Evolutionary conservation across 2,113 vertebrate genomes (phyloP), one percentile per base, ranked within the genome.

Genomic region (Elachura formosa): DNA sequence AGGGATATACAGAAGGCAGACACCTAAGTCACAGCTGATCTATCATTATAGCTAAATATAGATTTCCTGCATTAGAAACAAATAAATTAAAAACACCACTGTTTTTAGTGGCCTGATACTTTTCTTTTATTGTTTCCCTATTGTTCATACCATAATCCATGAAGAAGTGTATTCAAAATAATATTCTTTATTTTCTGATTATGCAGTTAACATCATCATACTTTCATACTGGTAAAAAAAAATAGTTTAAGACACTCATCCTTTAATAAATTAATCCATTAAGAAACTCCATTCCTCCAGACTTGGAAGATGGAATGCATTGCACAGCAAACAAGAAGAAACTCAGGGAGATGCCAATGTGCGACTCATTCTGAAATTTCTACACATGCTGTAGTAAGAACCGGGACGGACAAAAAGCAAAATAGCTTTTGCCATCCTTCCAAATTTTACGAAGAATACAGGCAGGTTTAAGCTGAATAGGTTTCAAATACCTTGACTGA

Each of bases 21-120:
- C 63, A 96, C n/a, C 81, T 80, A 84, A 95, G 78, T 88, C 91
- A 91, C 59, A 90, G 75, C 29, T 91, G 59, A 93, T 63, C 63
- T 88, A 55, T 64, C 84, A 88, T 83, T 94, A 80, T 0, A 3
- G 63, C 83, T 97, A 96, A 95, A 87, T 80, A 95, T 67, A 91
- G 82, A 84, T 77, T 87, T 83, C 56, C 72, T 75, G 40, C 52
- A 74, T 59, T 45, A 81, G 78, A 84, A 84, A 82, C 12, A 79
- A 76, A 73, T 14, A 67, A 51, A 93, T 64, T 54, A 28, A 84
- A 89, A 87, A 9, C 3, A 7, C 31, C 63, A 54, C 22, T 5
- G 5, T 51, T 85, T 89, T 95, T 41, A 84, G 45, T 5, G 11
- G 51, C 68, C 75, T 56, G 49, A 88, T 43, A 59, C 29, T 85